Evolutionary conservation across 2,888 invertebrate genomes (phyloP), one percentile per base, ranked within the genome.

Genomic region (Erynnis tages): DNA sequence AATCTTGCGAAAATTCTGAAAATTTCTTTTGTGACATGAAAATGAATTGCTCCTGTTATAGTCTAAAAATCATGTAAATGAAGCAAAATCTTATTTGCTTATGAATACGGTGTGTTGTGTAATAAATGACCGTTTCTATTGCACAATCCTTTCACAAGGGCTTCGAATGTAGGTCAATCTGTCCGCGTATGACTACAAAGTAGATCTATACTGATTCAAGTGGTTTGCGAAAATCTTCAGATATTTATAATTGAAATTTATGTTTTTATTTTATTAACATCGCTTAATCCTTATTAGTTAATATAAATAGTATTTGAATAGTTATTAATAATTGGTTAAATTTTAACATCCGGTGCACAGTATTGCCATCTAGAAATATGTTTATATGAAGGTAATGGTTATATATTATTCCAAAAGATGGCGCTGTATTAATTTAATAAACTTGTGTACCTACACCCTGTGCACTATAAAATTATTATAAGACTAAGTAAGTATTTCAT

Each of bases 101-200:
- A 81, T 81, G 86, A 84, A 84, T 87, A 83, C 82, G 75, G 67
- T 72, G 73, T 71, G 83, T 88, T 87, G 88, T 83, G 87, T 87
- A 85, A 88, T 84, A 86, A 86, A 86, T 90, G 85, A 85, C 87
- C 86, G 90, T 88, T 89, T 88, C 84, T 83, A 84, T 90, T 90
- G 84, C 90, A 89, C 89, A 90, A 90, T 90, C 89, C 88, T 90
- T 90, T 90, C 90, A 88, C 90, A 89, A 89, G 89, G 87, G 89
- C 88, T 84, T 69, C 61, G 69, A 88, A 90, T 85, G 83, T 90
- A 89, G 90, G 90, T 90, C 90, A 90, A 82, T 85, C 82, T 84
- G 79, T 82, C 79, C 71, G 73, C 82, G 76, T 74, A 75, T 73
- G 73, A 76, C 78, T 81, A 71, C 75, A 73, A 71, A 69, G 72